phyloP scores from a whole-genome alignment of 2,888 invertebrate genomes.

The Drosophila mimetica region DNA sequence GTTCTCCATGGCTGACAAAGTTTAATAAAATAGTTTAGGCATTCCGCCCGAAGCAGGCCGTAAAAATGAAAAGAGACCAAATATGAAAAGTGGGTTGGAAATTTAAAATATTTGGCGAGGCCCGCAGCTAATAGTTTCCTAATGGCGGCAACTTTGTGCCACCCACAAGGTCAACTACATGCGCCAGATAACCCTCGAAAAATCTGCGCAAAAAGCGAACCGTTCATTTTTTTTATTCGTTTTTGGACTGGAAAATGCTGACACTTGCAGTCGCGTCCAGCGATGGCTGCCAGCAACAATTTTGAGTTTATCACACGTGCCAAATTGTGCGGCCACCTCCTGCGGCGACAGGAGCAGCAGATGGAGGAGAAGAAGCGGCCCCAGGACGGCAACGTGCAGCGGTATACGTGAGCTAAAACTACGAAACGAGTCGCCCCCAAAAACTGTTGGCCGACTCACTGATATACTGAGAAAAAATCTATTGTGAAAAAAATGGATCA shows the following conservation, averaged over 20 bases:
- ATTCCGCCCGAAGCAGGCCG: constrained; percentile 8
- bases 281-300: constrained; percentile 62
- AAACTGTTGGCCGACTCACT: constrained; percentile 4
- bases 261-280: constrained; percentile 65
- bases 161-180: constrained; percentile 73
- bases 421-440: constrained; percentile 24
- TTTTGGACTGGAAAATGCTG: constrained; percentile 56
- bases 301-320: constrained; percentile 78
- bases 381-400: constrained; percentile 28
- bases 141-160: constrained; percentile 56
- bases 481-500: background rate
- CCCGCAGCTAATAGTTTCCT: constrained; percentile 71
- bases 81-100: constrained; percentile 14
- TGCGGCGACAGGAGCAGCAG: constrained; percentile 48
- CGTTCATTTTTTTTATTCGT: constrained; percentile 31
- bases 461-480: background rate
- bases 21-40: constrained; percentile 22
- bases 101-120: constrained; percentile 43
- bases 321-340: constrained; percentile 74
- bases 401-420: constrained; percentile 65
- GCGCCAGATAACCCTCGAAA: constrained; percentile 63
- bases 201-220: constrained; percentile 55
- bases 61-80: constrained; percentile 1
- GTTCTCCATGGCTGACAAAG: constrained; percentile 14
- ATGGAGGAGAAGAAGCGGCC: constrained; percentile 5